These are phyloP conservation scores for Hybos culiciformis DNA, from an alignment of 2,888 invertebrate genomes.

Conservation along the genomic window DNA sequence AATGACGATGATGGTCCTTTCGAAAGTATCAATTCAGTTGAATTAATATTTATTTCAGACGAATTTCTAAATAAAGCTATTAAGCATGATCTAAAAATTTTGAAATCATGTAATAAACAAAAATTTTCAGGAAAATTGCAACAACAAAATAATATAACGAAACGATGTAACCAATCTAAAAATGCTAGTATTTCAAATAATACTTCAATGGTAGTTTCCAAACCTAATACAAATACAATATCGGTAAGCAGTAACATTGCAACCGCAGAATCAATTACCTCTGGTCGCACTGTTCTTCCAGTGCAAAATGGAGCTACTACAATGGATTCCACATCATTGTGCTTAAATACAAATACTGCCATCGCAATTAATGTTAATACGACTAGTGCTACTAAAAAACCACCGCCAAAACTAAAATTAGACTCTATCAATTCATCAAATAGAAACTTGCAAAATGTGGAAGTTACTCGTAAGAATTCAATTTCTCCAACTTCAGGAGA, in stretches of 20 bases:
- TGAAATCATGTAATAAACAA: conserved; percentile 9
- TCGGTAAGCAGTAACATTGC: too few species aligned
- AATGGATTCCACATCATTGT: too few species aligned
- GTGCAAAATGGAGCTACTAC: too few species aligned
- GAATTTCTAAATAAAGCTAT: conserved; percentile 16
- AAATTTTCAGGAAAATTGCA: too few species aligned
- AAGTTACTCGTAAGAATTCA: conserved; percentile 1
- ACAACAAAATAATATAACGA: too few species aligned
- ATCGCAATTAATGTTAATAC: not conserved
- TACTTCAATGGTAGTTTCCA: too few species aligned
- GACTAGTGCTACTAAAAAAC: not conserved
- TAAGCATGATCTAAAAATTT: conserved; percentile 15
- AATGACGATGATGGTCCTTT: conserved; percentile 13
- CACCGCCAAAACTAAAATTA: not conserved
- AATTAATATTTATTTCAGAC: conserved; percentile 18
- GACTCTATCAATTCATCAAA: not conserved
- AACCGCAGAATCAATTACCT: too few species aligned
- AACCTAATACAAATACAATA: too few species aligned
- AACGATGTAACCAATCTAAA: too few species aligned
- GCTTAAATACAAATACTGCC: too few species aligned
- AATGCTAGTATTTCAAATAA: too few species aligned
- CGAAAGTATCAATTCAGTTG: conserved; percentile 16
- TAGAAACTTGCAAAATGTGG: not conserved
- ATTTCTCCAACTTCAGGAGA: conserved; percentile 6
- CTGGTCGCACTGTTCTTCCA: too few species aligned